Base-by-base conservation (phyloP, 2,888 invertebrate species). In the Lydus trimaculatus region DNA sequence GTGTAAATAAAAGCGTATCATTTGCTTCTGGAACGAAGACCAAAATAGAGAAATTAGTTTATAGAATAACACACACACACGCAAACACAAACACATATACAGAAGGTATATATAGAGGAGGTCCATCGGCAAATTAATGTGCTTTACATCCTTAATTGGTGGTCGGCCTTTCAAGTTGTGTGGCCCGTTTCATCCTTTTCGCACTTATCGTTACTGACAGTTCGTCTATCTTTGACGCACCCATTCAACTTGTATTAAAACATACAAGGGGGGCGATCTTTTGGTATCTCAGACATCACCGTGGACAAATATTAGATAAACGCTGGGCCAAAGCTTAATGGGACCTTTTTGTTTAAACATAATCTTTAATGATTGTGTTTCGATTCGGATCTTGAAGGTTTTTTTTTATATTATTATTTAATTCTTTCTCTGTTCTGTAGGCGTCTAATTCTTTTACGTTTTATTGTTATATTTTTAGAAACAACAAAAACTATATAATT, bases 111-210 rank as follows among this genome's bases (percentile, higher is more conserved):
- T 79, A 70, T 79, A 81, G 75, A 82, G 84, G 84, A 83, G 85
- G 84, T 84, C 84, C 84, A 81, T 78, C 80, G 81, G 83, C 83
- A 85, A 85, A 85, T 85, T 85, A 85, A 85, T 85, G 84, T 83
- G 84, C 84, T 84, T 85, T 84, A 85, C 83, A 84, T 85, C 84
- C 84, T 85, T 85, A 85, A 85, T 85, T 85, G 81, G 81, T 80
- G 80, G 81, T 80, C 79, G 78, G 78, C 77, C 76, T 79, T 78
- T 82, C 84, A 79, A 83, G 84, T 74, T 85, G 85, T 85, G 85
- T 85, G 85, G 85, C 83, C 84, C 74, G 72, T 72, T 72, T 69
- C 70, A 63, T 79, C 78, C 74, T 74, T 72, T 69, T 80, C 76
- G 58, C 75, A 73, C 76, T 61, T 65, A 71, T 56, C 43, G 43